These are phyloP conservation scores for Pelecanoides urinatrix DNA, from an alignment of 2,113 vertebrate species.

Conservation along the genomic window DNA sequence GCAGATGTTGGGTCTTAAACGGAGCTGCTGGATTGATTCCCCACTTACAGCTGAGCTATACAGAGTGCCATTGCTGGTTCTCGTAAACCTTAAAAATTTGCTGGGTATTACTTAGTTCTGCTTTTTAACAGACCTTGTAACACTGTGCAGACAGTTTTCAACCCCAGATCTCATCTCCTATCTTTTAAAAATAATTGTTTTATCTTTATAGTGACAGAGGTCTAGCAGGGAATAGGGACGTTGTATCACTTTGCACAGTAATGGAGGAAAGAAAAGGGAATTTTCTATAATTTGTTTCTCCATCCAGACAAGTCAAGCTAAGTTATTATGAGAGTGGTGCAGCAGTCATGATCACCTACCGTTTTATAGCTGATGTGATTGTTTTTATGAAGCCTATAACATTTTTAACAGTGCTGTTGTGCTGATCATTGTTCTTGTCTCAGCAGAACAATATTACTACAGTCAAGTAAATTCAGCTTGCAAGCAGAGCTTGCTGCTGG, in stretches of 20 bases:
- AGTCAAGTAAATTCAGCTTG: constrained; percentile 58
- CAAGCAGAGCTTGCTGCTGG: constrained; percentile 9
- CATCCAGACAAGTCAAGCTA: constrained; percentile 70
- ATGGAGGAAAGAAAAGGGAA: constrained; percentile 36
- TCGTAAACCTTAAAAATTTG: background rate
- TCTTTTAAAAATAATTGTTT: constrained; percentile 62
- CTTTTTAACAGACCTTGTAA: background rate
- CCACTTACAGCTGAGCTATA: background rate
- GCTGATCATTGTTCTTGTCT: constrained; percentile 64
- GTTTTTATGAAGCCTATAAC: constrained; percentile 75
- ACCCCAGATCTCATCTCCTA: constrained; percentile 20
- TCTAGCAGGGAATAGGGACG: constrained; percentile 36
- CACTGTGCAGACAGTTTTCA: constrained; percentile 21
- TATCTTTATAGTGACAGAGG: constrained; percentile 45
- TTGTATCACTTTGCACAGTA: constrained; percentile 56
- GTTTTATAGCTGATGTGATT: constrained; percentile 74
- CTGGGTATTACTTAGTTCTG: constrained; percentile 2
- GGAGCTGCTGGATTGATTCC: background rate
- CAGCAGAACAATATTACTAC: constrained; percentile 65
- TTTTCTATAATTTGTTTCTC: constrained; percentile 73
- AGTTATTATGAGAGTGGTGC: constrained; percentile 62
- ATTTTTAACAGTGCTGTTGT: constrained; percentile 63
- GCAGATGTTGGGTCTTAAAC: background rate
- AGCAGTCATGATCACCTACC: constrained; percentile 71
- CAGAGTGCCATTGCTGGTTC: background rate